Percentiles rank a stretch among this genome's conserved stretches.
Evolutionary conservation across 92 coral and sea anemone species (phyloP).

Genomic region (Porites lobata): DNA sequence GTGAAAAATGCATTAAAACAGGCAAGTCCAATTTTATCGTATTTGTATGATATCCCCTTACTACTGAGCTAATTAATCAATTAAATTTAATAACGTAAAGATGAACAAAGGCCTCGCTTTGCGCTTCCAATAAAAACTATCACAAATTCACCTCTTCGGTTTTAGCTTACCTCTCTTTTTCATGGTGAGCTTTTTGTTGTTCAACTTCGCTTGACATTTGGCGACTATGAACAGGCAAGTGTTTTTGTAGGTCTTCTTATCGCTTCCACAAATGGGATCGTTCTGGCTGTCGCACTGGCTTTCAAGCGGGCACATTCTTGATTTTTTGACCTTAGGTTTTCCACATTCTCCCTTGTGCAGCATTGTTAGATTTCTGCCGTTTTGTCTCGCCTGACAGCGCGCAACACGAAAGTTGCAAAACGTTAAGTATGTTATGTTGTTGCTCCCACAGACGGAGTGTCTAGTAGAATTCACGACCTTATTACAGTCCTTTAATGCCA

Average conservation of each 20-base stretch:
- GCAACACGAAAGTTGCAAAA: slow-evolving; percentile 87
- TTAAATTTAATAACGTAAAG: not conserved
- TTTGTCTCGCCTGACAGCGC: slow-evolving; percentile 79
- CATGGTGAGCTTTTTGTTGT: slow-evolving; percentile 56
- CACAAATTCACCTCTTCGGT: not conserved
- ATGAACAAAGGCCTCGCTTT: not conserved
- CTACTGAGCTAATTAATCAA: not conserved
- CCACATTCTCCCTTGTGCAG: slow-evolving; percentile 86
- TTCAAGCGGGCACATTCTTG: slow-evolving; percentile 63
- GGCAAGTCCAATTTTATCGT: not conserved
- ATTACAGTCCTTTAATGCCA: slow-evolving; percentile 51
- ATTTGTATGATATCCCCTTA: not conserved
- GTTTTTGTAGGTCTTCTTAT: slow-evolving; percentile 87
- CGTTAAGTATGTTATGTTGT: slow-evolving; percentile 82
- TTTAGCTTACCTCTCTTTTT: slow-evolving; percentile 66
- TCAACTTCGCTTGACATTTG: slow-evolving; percentile 75
- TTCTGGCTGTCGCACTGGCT: slow-evolving; percentile 76
- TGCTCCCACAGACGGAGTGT: slow-evolving; percentile 86
- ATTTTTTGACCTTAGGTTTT: slow-evolving; percentile 65
- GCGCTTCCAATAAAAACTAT: not conserved
- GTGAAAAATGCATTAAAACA: not conserved
- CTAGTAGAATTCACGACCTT: slow-evolving; percentile 52
- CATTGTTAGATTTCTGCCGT: slow-evolving; percentile 48
- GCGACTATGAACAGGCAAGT: slow-evolving; percentile 84
- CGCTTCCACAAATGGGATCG: slow-evolving; percentile 81